These are phyloP conservation scores for Diadophis punctatus DNA, from an alignment of 2,113 vertebrate genomes.

Conservation along the genomic window DNA sequence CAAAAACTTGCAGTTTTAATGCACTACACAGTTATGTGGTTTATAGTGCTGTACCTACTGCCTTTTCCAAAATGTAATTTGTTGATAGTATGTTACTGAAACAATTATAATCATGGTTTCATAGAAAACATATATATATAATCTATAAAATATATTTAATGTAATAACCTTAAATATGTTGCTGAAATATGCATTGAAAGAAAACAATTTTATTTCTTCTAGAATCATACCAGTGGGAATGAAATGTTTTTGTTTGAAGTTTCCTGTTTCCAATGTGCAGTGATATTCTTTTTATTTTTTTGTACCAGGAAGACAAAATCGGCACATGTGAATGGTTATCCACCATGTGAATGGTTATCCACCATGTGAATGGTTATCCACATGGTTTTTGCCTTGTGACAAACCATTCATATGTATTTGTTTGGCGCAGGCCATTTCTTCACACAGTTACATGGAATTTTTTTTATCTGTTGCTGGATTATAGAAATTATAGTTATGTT, in stretches of 20 bases:
- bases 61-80: neutral
- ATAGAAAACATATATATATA: neutral
- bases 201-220: neutral
- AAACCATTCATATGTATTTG: neutral
- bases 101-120: neutral
- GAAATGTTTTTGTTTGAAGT: neutral
- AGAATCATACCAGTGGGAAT: neutral
- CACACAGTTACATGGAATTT: neutral
- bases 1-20: neutral
- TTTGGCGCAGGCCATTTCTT: neutral
- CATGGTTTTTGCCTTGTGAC: neutral
- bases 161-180: neutral
- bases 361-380: neutral
- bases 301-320: neutral
- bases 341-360: neutral
- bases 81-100: neutral
- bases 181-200: neutral
- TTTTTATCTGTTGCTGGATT: neutral
- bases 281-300: neutral
- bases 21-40: neutral
- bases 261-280: neutral
- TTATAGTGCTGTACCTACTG: neutral
- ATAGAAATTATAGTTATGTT: neutral
- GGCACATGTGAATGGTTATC: neutral
- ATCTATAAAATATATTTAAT: neutral